Percentiles rank a stretch among this genome's conserved stretches.
Conservation (phyloP, 2,797 vertebrate genomes). For the Mallotus villosus region DNA sequence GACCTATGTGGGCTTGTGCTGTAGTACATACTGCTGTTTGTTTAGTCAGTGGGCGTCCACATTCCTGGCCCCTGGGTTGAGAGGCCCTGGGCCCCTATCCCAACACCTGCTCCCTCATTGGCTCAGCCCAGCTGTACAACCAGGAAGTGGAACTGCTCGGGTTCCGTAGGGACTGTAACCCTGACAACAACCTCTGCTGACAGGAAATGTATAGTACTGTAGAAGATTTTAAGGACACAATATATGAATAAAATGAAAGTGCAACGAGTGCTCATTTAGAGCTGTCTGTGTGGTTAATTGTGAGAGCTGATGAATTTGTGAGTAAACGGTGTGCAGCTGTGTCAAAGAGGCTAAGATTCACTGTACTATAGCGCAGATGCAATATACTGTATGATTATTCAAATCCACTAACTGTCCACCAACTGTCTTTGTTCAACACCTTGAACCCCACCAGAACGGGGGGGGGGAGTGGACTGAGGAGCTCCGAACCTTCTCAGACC, state of each 20-base stretch:
- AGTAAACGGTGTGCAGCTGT: not conserved
- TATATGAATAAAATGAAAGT: constrained; percentile 42
- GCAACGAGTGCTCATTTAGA: constrained; percentile 12
- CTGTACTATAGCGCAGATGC: too few species aligned
- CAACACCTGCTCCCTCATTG: constrained; percentile 53
- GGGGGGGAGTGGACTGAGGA: too few species aligned
- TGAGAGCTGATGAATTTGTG: not conserved
- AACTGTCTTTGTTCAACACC: too few species aligned
- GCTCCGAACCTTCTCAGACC: too few species aligned
- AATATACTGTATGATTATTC: too few species aligned
- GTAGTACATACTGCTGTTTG: constrained; percentile 50
- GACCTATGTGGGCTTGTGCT: constrained; percentile 13
- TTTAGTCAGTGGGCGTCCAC: constrained; percentile 56
- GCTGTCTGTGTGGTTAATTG: not conserved
- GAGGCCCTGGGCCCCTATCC: constrained; percentile 27
- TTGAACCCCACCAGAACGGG: too few species aligned
- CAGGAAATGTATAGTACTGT: not conserved
- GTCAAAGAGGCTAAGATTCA: too few species aligned
- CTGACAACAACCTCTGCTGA: not conserved
- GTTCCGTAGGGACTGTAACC: constrained; percentile 4
- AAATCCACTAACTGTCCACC: too few species aligned
- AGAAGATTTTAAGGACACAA: constrained; percentile 14
- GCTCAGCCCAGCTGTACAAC: constrained; percentile 43
- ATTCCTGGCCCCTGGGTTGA: constrained; percentile 56
- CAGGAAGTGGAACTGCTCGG: constrained; percentile 35